Conservation (phyloP, 2,888 invertebrate species). For the Coecobrya sp. region DNA sequence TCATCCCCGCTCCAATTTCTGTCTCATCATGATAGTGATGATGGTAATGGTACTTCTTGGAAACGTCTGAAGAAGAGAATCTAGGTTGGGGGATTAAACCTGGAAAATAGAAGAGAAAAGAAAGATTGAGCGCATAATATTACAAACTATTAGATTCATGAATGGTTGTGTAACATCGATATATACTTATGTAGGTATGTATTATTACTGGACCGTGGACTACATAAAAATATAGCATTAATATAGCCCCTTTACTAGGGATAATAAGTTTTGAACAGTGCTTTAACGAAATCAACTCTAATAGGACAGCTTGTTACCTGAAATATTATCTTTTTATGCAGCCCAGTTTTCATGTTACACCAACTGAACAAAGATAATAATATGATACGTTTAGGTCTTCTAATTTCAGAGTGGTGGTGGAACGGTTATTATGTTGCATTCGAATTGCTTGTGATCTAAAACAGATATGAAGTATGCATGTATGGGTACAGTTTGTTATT, state of each 20-base stretch:
- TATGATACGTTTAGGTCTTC: background rate
- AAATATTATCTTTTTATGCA: background rate
- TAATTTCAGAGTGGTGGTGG: background rate
- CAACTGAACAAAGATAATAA: background rate
- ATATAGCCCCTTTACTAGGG: no score
- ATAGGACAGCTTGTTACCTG: slow-evolving; percentile 41
- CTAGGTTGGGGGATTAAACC: slow-evolving; percentile 72
- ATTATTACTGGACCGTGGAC: background rate
- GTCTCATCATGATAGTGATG: slow-evolving; percentile 69
- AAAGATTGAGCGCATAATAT: background rate
- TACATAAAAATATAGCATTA: background rate
- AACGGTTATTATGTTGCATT: background rate
- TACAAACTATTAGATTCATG: background rate
- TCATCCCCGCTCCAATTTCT: slow-evolving; percentile 62
- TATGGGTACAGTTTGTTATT: background rate
- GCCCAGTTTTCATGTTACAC: background rate
- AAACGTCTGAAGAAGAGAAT: slow-evolving; percentile 59
- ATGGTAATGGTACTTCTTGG: slow-evolving; percentile 70
- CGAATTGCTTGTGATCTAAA: background rate
- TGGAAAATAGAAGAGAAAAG: slow-evolving; percentile 57
- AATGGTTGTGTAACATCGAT: background rate
- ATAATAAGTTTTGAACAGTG: background rate
- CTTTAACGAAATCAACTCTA: slow-evolving; percentile 14
- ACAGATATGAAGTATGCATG: background rate
- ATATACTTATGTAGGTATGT: background rate